Percentiles rank a stretch among this genome's conserved stretches.
These are phyloP conservation scores for Papilio xuthus DNA, from an alignment of 1,140 invertebrate genomes.

Conservation along the genomic window DNA sequence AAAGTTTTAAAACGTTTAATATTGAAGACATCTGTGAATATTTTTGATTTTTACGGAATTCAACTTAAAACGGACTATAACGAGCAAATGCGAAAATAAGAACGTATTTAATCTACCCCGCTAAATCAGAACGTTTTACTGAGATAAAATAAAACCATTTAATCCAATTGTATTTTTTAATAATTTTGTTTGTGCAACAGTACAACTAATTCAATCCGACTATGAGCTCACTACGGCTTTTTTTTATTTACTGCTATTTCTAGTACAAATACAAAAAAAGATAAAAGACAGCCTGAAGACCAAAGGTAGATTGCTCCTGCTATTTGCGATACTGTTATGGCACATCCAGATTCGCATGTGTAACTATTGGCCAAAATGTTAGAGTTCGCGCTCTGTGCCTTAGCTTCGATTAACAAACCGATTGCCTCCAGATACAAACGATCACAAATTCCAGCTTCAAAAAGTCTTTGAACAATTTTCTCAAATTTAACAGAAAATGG, in stretches of 20 bases:
- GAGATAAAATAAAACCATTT: neutral
- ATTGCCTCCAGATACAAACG: conserved; percentile 60
- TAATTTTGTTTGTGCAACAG: neutral
- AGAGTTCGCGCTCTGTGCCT: conserved; percentile 52
- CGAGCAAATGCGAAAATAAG: too few relatives aligned
- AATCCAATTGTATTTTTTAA: neutral
- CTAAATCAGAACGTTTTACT: too few relatives aligned
- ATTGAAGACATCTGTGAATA: too few relatives aligned
- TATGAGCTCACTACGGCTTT: neutral
- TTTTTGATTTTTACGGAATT: too few relatives aligned
- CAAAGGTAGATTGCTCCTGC: conserved; percentile 62
- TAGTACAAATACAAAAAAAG: conserved; percentile 50
- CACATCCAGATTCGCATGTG: conserved; percentile 56
- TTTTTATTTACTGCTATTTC: conserved; percentile 49
- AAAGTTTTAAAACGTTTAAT: too few relatives aligned
- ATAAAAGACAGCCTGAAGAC: conserved; percentile 55
- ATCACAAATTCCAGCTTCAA: conserved; percentile 66
- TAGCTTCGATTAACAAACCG: conserved; percentile 56
- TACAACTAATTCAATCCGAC: neutral
- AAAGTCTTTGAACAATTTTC: conserved; percentile 52
- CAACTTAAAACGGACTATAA: too few relatives aligned
- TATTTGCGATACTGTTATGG: conserved; percentile 53
- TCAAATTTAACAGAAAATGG: conserved; percentile 46
- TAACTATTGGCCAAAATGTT: conserved; percentile 66
- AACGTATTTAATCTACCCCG: too few relatives aligned